Evolutionary conservation across 2,797 vertebrate genomes (phyloP).

Genomic region (Phoxinus dragarum): DNA sequence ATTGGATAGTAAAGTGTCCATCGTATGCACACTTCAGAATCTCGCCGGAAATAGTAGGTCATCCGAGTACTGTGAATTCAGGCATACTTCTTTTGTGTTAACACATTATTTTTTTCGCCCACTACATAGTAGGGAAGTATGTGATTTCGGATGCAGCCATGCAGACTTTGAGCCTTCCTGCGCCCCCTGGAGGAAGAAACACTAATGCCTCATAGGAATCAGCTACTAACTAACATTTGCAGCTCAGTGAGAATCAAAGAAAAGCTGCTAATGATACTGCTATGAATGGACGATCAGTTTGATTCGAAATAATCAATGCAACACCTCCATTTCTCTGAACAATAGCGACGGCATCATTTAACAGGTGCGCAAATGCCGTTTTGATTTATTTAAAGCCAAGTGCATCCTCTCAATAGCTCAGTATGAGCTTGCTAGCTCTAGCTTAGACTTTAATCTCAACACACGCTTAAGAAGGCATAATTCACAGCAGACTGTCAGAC

Average conservation of each 20-base stretch:
- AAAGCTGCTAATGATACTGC: neutral
- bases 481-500: neutral
- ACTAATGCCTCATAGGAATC: neutral
- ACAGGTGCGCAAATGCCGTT: neutral
- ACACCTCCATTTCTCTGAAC: neutral
- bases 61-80: too few relatives aligned
- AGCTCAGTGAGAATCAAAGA: neutral
- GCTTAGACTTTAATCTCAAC: conserved; percentile 1
- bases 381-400: neutral
- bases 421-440: neutral
- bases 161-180: neutral
- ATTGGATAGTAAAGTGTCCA: too few relatives aligned
- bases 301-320: neutral
- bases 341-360: neutral
- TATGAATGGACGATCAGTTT: neutral
- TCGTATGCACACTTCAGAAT: too few relatives aligned
- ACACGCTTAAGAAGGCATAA: neutral
- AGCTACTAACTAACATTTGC: neutral
- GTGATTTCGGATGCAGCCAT: neutral
- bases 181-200: conserved; percentile 1
- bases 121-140: too few relatives aligned
- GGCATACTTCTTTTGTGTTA: too few relatives aligned
- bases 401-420: conserved; percentile 11
- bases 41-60: too few relatives aligned
- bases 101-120: too few relatives aligned